phyloP scores from a whole-genome alignment of 2,888 invertebrate species.

The Nomada flava region DNA sequence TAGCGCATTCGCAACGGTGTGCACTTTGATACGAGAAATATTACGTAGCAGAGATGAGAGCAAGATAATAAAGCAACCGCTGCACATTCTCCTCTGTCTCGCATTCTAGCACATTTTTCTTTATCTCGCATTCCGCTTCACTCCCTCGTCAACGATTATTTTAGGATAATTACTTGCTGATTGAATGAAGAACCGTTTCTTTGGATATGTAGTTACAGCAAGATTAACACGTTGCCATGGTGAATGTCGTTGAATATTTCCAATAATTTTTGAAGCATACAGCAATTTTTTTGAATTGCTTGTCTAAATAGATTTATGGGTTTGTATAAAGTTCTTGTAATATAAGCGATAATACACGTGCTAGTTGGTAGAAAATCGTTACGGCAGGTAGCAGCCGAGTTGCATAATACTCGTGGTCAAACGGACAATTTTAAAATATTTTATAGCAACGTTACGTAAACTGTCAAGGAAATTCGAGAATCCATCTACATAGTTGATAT shows the following conservation, averaged over 20 bases:
- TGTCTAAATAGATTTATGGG: too few relatives aligned
- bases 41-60: constrained; percentile 50
- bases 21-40: constrained; percentile 44
- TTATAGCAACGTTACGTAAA: constrained; percentile 65
- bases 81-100: constrained; percentile 51
- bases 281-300: too few relatives aligned
- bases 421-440: constrained; percentile 26
- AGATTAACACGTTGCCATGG: too few relatives aligned
- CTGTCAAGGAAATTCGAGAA: constrained; percentile 78
- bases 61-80: constrained; percentile 53
- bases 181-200: too few relatives aligned
- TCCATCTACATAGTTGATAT: constrained; percentile 66
- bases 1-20: constrained; percentile 22
- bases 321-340: too few relatives aligned
- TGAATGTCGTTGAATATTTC: too few relatives aligned
- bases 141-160: constrained; percentile 2
- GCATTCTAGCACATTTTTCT: constrained; percentile 37
- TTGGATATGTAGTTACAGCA: too few relatives aligned
- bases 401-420: neutral
- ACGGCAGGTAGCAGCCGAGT: too few relatives aligned
- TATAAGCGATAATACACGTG: too few relatives aligned
- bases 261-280: too few relatives aligned
- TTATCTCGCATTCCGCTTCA: constrained; percentile 18
- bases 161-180: neutral
- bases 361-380: too few relatives aligned